Conservation (phyloP, 2,113 vertebrate genomes). For the Pteruthius melanotis region DNA sequence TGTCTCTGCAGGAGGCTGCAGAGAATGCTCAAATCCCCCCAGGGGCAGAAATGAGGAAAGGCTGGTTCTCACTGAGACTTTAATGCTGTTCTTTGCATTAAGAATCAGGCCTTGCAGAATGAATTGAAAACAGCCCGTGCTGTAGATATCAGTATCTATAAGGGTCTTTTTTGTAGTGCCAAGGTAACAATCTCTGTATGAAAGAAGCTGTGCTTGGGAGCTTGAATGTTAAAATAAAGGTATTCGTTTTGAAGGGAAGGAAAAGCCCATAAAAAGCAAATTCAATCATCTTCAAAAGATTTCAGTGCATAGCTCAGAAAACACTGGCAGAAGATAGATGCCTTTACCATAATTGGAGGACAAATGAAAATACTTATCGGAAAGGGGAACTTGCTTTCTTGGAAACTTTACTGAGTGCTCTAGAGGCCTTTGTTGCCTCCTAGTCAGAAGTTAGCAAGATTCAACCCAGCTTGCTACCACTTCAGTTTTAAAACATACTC, state of each 20-base stretch:
- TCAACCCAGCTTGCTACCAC: neutral
- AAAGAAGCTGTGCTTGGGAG: neutral
- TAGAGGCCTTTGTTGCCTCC: neutral
- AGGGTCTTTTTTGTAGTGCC: neutral
- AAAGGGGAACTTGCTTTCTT: neutral
- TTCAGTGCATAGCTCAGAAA: neutral
- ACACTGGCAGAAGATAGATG: neutral
- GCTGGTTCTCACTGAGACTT: neutral
- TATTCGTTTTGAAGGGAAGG: neutral
- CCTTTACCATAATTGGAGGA: neutral
- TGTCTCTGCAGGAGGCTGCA: neutral
- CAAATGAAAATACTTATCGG: neutral
- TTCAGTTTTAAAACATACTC: neutral
- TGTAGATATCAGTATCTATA: neutral
- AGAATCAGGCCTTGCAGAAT: neutral
- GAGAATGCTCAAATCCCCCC: neutral
- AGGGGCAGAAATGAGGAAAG: neutral
- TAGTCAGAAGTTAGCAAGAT: neutral
- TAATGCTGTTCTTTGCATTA: neutral
- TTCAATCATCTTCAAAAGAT: neutral
- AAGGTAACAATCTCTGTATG: neutral
- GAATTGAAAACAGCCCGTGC: neutral
- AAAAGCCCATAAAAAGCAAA: neutral
- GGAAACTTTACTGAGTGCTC: neutral
- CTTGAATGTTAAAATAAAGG: neutral